Conservation (phyloP, 1,140 invertebrate species). For the Drosophila teissieri region DNA sequence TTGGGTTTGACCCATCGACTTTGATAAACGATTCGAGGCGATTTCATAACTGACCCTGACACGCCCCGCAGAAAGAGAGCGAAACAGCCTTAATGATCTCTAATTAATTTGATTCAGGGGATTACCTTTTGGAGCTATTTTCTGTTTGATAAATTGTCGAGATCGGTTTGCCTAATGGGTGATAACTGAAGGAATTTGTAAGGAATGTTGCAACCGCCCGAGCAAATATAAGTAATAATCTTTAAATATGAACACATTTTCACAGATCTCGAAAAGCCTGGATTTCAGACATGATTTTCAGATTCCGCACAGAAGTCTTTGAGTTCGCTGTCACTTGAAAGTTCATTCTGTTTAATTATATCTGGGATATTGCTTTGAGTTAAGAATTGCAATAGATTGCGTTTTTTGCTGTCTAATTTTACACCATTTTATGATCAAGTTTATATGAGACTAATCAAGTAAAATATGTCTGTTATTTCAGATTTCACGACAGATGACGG, state of each 20-base stretch:
- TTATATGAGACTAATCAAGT: too few relatives aligned
- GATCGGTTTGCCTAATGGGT: conserved; percentile 11
- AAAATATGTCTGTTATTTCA: too few relatives aligned
- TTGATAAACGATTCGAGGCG: conserved; percentile 42
- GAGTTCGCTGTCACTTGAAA: too few relatives aligned
- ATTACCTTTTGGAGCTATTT: conserved; percentile 4
- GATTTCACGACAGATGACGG: too few relatives aligned
- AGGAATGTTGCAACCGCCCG: neutral
- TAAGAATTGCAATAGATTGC: too few relatives aligned
- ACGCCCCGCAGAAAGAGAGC: conserved; percentile 20
- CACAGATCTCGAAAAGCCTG: neutral
- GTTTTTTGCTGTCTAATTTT: too few relatives aligned
- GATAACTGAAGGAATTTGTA: neutral
- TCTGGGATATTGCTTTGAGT: too few relatives aligned
- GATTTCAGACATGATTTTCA: too few relatives aligned
- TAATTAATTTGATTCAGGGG: conserved; percentile 61
- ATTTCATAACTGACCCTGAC: conserved; percentile 45
- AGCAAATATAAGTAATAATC: neutral
- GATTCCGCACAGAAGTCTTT: too few relatives aligned
- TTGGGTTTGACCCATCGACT: conserved; percentile 16
- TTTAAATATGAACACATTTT: neutral
- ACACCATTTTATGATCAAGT: too few relatives aligned
- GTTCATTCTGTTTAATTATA: too few relatives aligned
- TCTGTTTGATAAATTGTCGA: conserved; percentile 34
- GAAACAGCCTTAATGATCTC: conserved; percentile 52